Evolutionary conservation across 2,113 vertebrate genomes (phyloP).

Genomic region (Saguinus imperator): DNA sequence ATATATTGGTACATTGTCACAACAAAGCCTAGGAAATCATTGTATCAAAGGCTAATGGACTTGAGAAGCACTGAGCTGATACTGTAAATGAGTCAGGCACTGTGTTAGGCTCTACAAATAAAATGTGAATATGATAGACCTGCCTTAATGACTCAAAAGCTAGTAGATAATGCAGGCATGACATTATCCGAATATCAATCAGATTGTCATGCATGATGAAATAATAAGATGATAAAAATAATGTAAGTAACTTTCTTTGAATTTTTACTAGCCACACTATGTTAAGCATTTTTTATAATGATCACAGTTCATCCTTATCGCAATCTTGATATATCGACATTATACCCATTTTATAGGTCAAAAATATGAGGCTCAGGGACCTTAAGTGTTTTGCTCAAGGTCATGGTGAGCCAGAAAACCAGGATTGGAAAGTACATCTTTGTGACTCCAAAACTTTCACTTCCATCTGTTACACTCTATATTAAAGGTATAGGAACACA

Average conservation of each 20-base stretch:
- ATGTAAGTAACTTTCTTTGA: not conserved
- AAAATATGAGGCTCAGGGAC: not conserved
- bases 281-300: not conserved
- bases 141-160: not conserved
- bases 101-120: not conserved
- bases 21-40: not conserved
- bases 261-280: not conserved
- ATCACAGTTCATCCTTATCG: not conserved
- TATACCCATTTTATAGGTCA: constrained; percentile 25
- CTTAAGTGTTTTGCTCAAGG: constrained; percentile 31
- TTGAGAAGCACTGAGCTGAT: not conserved
- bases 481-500: not conserved
- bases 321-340: not conserved
- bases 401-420: not conserved
- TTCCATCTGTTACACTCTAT: constrained; percentile 12
- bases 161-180: not conserved
- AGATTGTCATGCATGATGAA: not conserved
- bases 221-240: not conserved
- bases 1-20: not conserved
- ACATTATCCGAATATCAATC: not conserved
- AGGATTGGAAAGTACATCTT: constrained; percentile 31
- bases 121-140: not conserved
- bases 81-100: not conserved
- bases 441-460: constrained; percentile 5
- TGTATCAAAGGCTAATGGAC: not conserved